Base-by-base conservation (phyloP, 1,140 invertebrate species). In the Elymnias hypermnestra region DNA sequence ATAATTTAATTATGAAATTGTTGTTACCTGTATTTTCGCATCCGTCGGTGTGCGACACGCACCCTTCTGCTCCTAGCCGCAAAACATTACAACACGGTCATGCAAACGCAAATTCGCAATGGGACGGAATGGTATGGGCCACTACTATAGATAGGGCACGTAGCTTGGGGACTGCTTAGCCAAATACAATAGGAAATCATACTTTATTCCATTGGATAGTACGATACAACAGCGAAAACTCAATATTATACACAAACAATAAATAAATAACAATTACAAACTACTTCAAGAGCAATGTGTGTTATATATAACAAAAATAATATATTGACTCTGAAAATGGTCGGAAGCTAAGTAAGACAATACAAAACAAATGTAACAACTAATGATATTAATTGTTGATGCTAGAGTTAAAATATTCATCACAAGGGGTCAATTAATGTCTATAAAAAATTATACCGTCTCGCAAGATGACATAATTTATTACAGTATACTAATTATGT, bases 1-100 rank as follows among this genome's bases (percentile, higher is more conserved):
- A n/a, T n/a, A n/a, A n/a, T n/a, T n/a, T n/a, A n/a, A n/a, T n/a
- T n/a, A n/a, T n/a, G n/a, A n/a, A n/a, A n/a, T n/a, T n/a, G n/a
- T 7, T 19, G 6, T 44, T 93, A 94, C 93, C 92, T 87, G 93
- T 92, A 88, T 93, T 93, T 88, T 94, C 93, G 90, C 93, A 94
- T 88, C 93, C 93, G 86, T 94, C 93, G 74, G 92, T 91, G 87
- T 94, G 93, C 84, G 93, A 94, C 72, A 93, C 91, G 89, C 93
- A 94, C 88, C 93, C 93, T 88, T 93, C 92, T 84, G 90, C 88
- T 86, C 92, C 91, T 92, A 77, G 82, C 82, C 60, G 82, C 78
- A 82, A 62, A 83, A 85, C 74, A 83, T 81, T 82, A 84, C 77
- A 83, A 83, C 72, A 82, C 63, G 63, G 59, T 62, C 81, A 83